Evolutionary conservation across 2,797 vertebrate genomes (phyloP).

Genomic region (Sebastolobus alascanus): DNA sequence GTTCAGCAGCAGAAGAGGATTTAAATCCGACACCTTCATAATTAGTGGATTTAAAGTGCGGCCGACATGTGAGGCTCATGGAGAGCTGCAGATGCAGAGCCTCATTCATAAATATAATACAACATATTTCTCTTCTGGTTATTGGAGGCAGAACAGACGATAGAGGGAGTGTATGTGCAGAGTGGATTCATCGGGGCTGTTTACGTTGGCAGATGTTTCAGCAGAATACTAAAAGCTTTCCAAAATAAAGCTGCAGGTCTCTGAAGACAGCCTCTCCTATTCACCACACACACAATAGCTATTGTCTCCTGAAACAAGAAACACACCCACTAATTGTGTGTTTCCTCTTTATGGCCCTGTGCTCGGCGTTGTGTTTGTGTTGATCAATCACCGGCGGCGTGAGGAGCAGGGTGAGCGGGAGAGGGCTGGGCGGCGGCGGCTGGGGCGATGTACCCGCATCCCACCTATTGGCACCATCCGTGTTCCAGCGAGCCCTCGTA

Average conservation of each 20-base stretch:
- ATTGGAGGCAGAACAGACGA: not conserved
- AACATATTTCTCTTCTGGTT: not conserved
- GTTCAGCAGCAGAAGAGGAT: slow-evolving; percentile 23
- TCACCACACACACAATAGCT: slow-evolving; percentile 45
- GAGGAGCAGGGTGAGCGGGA: slow-evolving; percentile 22
- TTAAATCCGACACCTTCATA: slow-evolving; percentile 27
- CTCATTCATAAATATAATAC: slow-evolving; percentile 1
- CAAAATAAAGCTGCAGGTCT: slow-evolving; percentile 55
- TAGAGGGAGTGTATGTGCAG: not conserved
- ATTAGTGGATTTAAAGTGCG: slow-evolving; percentile 39
- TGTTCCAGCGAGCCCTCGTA: slow-evolving; percentile 71
- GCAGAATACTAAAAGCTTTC: not conserved
- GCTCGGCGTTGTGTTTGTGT: slow-evolving; percentile 53
- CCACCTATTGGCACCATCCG: slow-evolving; percentile 74
- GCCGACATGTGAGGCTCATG: not conserved
- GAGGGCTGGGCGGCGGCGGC: slow-evolving; percentile 40
- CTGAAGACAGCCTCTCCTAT: slow-evolving; percentile 49
- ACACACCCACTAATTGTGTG: slow-evolving; percentile 51
- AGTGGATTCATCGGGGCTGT: not conserved
- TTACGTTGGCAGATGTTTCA: not conserved
- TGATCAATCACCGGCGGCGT: slow-evolving; percentile 78
- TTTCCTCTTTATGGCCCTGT: slow-evolving; percentile 41
- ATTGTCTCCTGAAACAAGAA: slow-evolving; percentile 50
- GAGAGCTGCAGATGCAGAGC: no score
- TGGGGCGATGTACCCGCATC: slow-evolving; percentile 65